Conservation (phyloP, 2,113 vertebrate genomes). For the Melanocharis versteri region DNA sequence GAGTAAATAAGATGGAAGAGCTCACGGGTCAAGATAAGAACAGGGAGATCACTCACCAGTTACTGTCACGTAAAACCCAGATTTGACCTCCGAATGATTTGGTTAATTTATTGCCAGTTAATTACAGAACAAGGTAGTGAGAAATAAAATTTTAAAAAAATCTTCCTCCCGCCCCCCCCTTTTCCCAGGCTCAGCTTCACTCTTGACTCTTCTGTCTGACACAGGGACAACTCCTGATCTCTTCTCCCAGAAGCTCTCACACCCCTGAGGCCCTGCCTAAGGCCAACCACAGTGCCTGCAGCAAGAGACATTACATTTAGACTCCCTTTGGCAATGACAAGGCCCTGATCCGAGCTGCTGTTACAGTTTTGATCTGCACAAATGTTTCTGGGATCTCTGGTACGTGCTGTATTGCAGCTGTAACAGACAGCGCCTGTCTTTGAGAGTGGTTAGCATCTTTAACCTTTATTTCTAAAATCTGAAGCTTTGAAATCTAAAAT, state of each 20-base stretch:
- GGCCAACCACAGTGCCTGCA: background rate
- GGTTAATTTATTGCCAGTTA: background rate
- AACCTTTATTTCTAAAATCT: background rate
- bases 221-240: background rate
- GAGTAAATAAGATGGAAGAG: background rate
- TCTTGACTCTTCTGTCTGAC: background rate
- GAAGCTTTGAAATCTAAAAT: background rate
- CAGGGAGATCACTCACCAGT: background rate
- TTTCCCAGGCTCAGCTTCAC: background rate
- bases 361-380: background rate
- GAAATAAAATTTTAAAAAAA: background rate
- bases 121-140: background rate
- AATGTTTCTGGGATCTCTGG: background rate
- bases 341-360: background rate
- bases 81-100: background rate
- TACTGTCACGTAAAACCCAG: background rate
- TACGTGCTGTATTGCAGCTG: background rate
- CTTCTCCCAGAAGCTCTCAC: background rate
- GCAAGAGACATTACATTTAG: background rate
- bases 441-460: no score
- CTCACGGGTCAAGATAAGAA: background rate
- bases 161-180: accelerated
- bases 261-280: background rate
- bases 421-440: no score
- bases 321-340: background rate